A percentile compares a stretch with the other conserved stretches of the same genome.
Evolutionary conservation across 2,113 vertebrate genomes (phyloP).

Genomic region (Gallinago jamesoni): DNA sequence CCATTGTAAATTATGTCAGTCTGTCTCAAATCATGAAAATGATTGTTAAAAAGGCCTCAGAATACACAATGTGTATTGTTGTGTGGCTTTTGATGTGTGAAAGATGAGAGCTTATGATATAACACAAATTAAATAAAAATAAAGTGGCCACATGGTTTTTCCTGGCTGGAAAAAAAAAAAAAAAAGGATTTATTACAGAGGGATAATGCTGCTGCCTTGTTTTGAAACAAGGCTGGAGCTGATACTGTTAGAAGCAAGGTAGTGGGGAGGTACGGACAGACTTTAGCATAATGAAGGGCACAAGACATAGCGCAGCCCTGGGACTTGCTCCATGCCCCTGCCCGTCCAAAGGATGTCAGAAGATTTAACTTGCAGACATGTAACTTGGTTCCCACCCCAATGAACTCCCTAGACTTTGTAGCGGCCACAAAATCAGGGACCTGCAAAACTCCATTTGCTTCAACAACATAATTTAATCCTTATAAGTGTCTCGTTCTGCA

Average conservation of each 20-base stretch:
- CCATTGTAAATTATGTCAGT: slow-evolving; percentile 97
- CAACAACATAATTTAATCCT: rapidly evolving
- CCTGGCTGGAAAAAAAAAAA: slow-evolving; percentile 2
- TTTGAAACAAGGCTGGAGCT: background rate
- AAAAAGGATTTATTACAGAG: background rate
- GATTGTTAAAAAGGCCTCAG: slow-evolving; percentile 84
- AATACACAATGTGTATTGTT: slow-evolving; percentile 90
- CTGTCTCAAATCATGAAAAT: slow-evolving; percentile 89
- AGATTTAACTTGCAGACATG: background rate
- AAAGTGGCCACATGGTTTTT: slow-evolving; percentile 54
- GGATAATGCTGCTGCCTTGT: slow-evolving; percentile 7
- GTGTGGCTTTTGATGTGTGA: slow-evolving; percentile 90
- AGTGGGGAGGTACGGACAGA: background rate
- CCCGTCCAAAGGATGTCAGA: background rate
- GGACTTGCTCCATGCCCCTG: background rate
- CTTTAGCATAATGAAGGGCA: background rate
- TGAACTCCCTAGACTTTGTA: background rate
- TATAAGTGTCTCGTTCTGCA: rapidly evolving
- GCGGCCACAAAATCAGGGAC: background rate
- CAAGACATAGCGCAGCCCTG: background rate
- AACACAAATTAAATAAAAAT: slow-evolving; percentile 71
- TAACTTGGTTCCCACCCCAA: background rate
- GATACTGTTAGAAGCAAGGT: background rate
- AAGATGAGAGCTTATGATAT: slow-evolving; percentile 85
- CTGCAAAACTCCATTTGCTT: background rate